A percentile compares a stretch with the other conserved stretches of the same genome.
These are phyloP conservation scores for Leuctra nigra DNA, from an alignment of 2,888 invertebrate species.

Conservation along the genomic window DNA sequence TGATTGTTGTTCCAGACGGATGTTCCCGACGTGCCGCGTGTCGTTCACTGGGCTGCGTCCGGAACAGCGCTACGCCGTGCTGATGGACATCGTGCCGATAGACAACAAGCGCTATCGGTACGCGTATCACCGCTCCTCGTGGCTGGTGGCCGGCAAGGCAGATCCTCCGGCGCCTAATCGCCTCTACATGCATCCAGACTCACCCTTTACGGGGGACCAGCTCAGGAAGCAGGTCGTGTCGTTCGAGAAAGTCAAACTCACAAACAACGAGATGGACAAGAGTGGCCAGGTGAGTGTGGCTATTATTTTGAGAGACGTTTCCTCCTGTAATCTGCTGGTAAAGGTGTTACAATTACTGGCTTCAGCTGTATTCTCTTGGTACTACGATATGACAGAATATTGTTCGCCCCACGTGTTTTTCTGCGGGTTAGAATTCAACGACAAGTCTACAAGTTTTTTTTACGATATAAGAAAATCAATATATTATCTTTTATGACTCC, in stretches of 20 bases:
- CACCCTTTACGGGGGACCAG: constrained; percentile 92
- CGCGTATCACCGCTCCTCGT: constrained; percentile 96
- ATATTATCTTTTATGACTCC: too few species aligned
- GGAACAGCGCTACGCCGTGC: constrained; percentile 82
- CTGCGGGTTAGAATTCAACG: too few species aligned
- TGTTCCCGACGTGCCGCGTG: constrained; percentile 96
- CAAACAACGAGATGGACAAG: constrained; percentile 97
- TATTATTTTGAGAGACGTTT: not conserved
- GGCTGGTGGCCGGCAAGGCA: constrained; percentile 97
- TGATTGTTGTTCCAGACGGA: constrained; percentile 60
- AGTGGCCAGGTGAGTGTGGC: constrained; percentile 76
- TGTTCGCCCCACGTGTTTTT: too few species aligned
- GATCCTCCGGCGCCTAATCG: constrained; percentile 93
- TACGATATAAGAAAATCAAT: too few species aligned
- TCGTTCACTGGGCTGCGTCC: constrained; percentile 81
- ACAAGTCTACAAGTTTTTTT: too few species aligned
- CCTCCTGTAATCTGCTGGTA: too few species aligned
- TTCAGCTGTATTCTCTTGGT: too few species aligned
- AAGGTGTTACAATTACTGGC: too few species aligned
- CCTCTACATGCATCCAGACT: constrained; percentile 94
- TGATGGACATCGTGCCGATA: constrained; percentile 94
- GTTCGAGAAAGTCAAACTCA: constrained; percentile 97
- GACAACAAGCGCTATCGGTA: constrained; percentile 95
- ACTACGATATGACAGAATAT: too few species aligned
- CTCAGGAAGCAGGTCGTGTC: constrained; percentile 94